These are phyloP conservation scores for Eubasilissa regina DNA, from an alignment of 1,140 invertebrate genomes.

Conservation along the genomic window DNA sequence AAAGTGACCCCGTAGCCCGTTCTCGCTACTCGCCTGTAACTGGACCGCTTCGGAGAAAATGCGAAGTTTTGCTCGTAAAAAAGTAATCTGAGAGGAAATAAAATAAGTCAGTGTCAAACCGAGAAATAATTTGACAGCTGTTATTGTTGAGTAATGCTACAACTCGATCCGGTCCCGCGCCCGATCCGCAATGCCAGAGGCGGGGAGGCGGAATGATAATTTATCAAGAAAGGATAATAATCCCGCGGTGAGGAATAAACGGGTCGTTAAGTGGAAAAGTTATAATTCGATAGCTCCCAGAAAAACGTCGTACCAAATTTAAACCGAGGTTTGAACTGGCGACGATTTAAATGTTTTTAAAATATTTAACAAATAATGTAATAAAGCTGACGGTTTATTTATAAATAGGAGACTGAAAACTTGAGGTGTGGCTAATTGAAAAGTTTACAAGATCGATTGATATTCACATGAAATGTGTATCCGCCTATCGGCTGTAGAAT, in stretches of 20 bases:
- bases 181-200: background rate
- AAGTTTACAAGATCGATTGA: too few relatives aligned
- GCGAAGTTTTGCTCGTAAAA: background rate
- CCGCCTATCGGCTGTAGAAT: too few relatives aligned
- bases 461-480: too few relatives aligned
- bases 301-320: background rate
- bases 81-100: background rate
- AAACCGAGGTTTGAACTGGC: background rate
- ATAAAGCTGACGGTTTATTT: too few relatives aligned
- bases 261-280: constrained; percentile 20
- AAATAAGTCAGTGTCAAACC: background rate
- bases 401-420: too few relatives aligned
- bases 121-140: constrained; percentile 13
- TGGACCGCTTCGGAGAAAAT: too few relatives aligned
- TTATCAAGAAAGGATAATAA: constrained; percentile 17
- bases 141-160: background rate
- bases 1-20: too few relatives aligned
- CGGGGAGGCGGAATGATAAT: background rate
- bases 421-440: too few relatives aligned
- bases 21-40: too few relatives aligned
- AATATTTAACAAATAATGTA: too few relatives aligned
- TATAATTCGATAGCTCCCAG: constrained; percentile 11
- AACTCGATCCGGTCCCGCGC: constrained; percentile 2
- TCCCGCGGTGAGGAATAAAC: constrained; percentile 7
- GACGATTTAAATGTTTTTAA: background rate